Base-by-base conservation (phyloP, 2,888 invertebrate genomes). In the Brachyptera risi region DNA sequence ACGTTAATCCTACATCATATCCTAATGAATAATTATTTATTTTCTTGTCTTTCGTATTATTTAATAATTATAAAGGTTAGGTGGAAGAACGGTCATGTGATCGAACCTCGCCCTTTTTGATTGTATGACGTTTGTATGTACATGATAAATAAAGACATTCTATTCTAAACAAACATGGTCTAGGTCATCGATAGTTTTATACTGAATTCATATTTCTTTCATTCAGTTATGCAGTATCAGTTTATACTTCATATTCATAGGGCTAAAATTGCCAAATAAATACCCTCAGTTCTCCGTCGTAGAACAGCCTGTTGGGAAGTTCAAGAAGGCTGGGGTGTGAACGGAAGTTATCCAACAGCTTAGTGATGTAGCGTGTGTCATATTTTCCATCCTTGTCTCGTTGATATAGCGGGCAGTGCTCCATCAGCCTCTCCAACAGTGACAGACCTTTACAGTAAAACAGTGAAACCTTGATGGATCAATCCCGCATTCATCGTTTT, bases 341-440 rank as follows among this genome's bases (percentile, higher is more conserved):
- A 2, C 80, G 71, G 68, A 79, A 80, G 68, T 79, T 80, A 51
- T 76, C 70, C 2, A 76, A 70, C 40, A 80, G 69, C 69, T 79
- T 80, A 1, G 80, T 80, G 11, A 80, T 74, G 67, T 77, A 67
- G 1, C 72, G 62, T 4, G 76, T 74, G 65, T 80, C 73, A 68
- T 76, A 79, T 9, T 17, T 38, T 7, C 58, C 64, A 11, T 56
- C 42, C 15, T 50, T 27, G 11, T 40, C 19, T 17, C 60, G 61
- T 38, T 56, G 26, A 40, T 67, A 67, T 3, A 66, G 31, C 1
- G 47, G 9, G 56, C 62, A 65, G 7, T 38, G 47, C 4, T 4
- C 27, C 65, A 67, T 67, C 27, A 67, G 60, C 35, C 67, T 56
- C 35, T 65, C 65, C 24, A 67, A 21, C n/a, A 63, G 31, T 3